phyloP scores from a whole-genome alignment of 2,797 vertebrate genomes.

The Urophycis tenuis region DNA sequence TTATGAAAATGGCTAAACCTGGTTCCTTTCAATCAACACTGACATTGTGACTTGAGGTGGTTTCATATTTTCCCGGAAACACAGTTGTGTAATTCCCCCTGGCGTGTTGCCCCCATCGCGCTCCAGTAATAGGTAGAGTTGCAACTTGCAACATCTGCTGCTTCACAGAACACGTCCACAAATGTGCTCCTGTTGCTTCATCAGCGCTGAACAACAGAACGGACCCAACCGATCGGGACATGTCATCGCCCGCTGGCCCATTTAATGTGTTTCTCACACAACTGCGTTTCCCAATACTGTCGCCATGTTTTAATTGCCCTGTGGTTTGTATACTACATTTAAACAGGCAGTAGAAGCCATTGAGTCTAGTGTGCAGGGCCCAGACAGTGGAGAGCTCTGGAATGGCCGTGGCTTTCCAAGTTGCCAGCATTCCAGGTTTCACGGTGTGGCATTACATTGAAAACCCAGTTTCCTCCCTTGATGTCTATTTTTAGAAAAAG shows the following conservation, averaged over 20 bases:
- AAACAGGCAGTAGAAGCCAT: background rate
- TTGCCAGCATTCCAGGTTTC: conserved; percentile 3
- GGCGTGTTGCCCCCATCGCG: background rate
- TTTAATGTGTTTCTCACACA: background rate
- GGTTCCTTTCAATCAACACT: background rate
- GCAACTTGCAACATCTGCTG: background rate
- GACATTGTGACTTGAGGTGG: background rate
- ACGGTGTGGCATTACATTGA: background rate
- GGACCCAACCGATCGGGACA: background rate
- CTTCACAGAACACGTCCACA: background rate
- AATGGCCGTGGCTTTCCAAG: background rate
- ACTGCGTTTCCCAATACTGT: background rate
- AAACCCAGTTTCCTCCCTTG: background rate
- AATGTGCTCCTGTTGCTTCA: background rate
- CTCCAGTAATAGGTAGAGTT: background rate
- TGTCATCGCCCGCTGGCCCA: background rate
- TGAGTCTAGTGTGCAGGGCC: background rate
- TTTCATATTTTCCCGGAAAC: background rate
- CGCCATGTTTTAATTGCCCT: background rate
- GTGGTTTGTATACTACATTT: background rate
- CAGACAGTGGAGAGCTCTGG: background rate
- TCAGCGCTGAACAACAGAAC: background rate
- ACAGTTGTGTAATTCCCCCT: background rate
- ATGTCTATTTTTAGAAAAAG: conserved; percentile 2
- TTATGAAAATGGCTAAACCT: background rate